Evolutionary conservation across 2,113 vertebrate genomes (phyloP).

Genomic region (Elgaria multicarinata): DNA sequence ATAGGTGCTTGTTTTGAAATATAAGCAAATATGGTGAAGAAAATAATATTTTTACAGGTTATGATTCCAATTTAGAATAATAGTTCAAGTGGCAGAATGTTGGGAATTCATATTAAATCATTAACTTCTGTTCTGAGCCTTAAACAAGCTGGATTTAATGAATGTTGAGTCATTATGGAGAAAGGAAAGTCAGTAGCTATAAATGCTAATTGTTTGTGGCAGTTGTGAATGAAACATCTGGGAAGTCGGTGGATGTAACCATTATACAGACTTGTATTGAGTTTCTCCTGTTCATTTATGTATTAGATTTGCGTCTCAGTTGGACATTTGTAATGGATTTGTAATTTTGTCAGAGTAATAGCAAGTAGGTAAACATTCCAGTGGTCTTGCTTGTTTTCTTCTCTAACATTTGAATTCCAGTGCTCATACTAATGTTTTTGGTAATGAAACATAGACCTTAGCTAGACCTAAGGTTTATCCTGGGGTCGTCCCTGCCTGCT

Average conservation of each 20-base stretch:
- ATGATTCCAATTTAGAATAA: constrained; percentile 44
- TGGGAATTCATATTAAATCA: constrained; percentile 51
- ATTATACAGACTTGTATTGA: constrained; percentile 33
- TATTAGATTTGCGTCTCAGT: neutral
- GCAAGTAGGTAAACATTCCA: neutral
- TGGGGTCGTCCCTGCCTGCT: no score
- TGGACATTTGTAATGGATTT: neutral
- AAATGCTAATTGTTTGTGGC: constrained; percentile 30
- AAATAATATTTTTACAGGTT: constrained; percentile 54
- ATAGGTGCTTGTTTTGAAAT: neutral
- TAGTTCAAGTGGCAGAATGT: constrained; percentile 57
- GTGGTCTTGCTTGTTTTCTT: neutral
- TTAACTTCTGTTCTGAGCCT: constrained; percentile 35
- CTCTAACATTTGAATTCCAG: neutral
- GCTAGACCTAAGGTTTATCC: no score
- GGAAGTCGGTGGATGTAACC: constrained; percentile 8
- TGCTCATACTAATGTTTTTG: neutral
- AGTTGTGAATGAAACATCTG: constrained; percentile 11
- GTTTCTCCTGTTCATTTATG: neutral
- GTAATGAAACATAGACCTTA: neutral
- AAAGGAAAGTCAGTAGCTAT: constrained; percentile 51
- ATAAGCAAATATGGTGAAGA: neutral
- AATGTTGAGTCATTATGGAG: constrained; percentile 34
- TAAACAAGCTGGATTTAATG: constrained; percentile 42
- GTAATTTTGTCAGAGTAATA: neutral